phyloP scores from a whole-genome alignment of 2,113 vertebrate genomes.

The Panthera tigris region DNA sequence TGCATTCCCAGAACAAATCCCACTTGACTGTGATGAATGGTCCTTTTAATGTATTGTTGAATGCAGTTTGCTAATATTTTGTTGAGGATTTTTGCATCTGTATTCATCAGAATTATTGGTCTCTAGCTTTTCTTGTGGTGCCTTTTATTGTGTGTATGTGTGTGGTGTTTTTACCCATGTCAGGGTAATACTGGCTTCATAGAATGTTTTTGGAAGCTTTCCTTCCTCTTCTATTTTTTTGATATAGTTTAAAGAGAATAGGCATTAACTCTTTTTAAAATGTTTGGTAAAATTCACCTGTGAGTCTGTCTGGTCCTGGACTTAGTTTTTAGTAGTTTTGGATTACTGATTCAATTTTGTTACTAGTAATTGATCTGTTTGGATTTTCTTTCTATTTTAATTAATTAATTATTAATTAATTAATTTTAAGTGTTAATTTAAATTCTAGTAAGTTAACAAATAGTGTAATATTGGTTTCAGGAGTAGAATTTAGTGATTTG shows the following conservation, averaged over 20 bases:
- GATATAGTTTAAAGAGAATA: not conserved
- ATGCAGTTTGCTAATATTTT: not conserved
- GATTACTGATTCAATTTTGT: not conserved
- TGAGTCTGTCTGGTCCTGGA: not conserved
- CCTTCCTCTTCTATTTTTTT: not conserved
- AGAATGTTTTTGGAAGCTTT: not conserved
- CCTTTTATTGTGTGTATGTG: no score
- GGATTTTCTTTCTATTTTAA: not conserved
- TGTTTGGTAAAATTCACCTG: not conserved
- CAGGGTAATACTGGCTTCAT: not conserved
- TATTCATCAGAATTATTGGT: not conserved
- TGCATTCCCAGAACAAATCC: not conserved
- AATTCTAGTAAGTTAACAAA: not conserved
- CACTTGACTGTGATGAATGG: not conserved
- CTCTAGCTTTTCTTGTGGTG: not conserved
- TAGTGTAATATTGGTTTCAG: not conserved
- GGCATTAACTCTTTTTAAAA: not conserved
- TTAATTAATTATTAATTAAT: not conserved
- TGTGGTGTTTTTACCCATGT: no score
- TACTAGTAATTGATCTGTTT: not conserved
- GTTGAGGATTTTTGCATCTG: not conserved
- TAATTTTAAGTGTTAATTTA: not conserved
- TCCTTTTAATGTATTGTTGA: not conserved
- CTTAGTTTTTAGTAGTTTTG: not conserved
- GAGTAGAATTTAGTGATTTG: not conserved